phyloP scores from a whole-genome alignment of 2,797 vertebrate species.

The Denticeps clupeoides region DNA sequence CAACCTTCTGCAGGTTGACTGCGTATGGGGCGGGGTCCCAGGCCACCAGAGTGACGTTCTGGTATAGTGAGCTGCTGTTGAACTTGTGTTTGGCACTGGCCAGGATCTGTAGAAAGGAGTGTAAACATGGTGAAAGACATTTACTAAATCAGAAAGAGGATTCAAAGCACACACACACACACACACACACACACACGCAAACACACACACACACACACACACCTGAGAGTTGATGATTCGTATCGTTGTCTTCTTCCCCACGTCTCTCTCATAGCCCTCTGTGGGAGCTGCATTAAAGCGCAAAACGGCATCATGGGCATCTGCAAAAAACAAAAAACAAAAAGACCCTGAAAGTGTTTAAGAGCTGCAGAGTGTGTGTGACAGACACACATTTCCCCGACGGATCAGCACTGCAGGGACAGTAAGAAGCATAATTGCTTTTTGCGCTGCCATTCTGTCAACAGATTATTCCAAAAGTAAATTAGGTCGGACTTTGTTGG shows the following conservation, averaged over 20 bases:
- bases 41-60: constrained; percentile 84
- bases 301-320: constrained; percentile 88
- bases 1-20: constrained; percentile 83
- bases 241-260: constrained; percentile 91
- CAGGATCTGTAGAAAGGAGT: constrained; percentile 62
- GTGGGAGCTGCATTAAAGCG: constrained; percentile 95
- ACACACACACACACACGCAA: neutral
- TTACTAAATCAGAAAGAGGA: neutral
- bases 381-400: too few species aligned
- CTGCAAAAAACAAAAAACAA: constrained; percentile 46
- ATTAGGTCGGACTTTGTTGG: too few species aligned
- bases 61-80: constrained; percentile 82
- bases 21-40: constrained; percentile 96
- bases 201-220: constrained; percentile 30
- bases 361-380: neutral
- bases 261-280: constrained; percentile 82
- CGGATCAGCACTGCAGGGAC: too few species aligned
- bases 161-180: neutral
- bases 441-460: too few species aligned
- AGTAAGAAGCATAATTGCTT: too few species aligned
- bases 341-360: neutral
- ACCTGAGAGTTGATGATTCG: constrained; percentile 98
- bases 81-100: constrained; percentile 82
- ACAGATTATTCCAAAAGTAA: too few species aligned
- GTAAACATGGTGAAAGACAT: neutral